Conservation (phyloP, 2,113 vertebrate genomes). For the Ailurus styani region DNA sequence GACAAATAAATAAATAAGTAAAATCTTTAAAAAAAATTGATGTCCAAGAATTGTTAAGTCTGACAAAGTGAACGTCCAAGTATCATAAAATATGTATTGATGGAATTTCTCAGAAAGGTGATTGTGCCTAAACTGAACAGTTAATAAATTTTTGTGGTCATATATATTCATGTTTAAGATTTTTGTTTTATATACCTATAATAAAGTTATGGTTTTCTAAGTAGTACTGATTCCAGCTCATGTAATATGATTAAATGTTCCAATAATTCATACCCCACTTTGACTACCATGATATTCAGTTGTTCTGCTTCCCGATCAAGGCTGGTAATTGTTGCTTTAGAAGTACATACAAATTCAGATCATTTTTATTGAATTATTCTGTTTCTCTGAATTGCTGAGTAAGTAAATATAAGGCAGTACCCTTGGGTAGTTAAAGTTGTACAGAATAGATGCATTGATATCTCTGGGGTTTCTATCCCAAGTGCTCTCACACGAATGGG, state of each 20-base stretch:
- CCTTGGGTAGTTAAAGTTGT: not conserved
- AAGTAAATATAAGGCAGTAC: not conserved
- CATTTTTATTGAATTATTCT: not conserved
- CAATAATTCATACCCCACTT: not conserved
- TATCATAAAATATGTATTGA: not conserved
- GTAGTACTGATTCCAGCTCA: not conserved
- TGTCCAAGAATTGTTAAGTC: not conserved
- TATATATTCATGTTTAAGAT: not conserved
- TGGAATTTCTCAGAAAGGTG: not conserved
- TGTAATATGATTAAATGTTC: not conserved
- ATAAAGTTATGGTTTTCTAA: not conserved
- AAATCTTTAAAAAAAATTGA: not conserved
- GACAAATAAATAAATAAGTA: too few relatives aligned
- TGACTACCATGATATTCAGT: not conserved
- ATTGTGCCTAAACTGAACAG: not conserved
- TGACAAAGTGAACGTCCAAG: not conserved
- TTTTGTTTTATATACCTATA: not conserved
- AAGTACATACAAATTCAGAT: not conserved
- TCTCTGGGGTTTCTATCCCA: not conserved
- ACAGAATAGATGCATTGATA: not conserved
- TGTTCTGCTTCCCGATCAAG: not conserved
- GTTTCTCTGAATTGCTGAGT: not conserved
- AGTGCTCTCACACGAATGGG: not conserved
- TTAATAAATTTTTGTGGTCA: not conserved
- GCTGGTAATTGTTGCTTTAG: not conserved